Evolutionary conservation across 2,113 vertebrate species (phyloP).

Genomic region (Callopanchax toddi): DNA sequence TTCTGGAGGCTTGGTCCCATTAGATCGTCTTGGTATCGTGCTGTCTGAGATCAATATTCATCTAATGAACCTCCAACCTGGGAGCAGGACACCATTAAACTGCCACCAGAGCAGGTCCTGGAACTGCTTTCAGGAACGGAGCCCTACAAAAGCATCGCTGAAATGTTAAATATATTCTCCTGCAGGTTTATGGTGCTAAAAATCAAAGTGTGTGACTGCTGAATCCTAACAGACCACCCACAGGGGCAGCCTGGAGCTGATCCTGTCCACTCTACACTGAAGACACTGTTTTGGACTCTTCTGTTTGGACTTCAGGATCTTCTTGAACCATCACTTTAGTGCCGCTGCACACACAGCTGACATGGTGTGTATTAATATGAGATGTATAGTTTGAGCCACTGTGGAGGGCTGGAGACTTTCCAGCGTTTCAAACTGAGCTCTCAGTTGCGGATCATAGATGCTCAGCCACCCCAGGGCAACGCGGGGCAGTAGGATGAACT

Average conservation of each 20-base stretch:
- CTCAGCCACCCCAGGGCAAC: constrained; percentile 70
- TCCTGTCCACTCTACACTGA: too few species aligned
- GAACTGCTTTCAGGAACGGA: neutral
- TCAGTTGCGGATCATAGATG: constrained; percentile 73
- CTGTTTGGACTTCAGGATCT: neutral
- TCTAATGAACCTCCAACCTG: constrained; percentile 4
- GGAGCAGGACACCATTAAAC: neutral
- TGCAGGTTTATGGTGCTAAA: too few species aligned
- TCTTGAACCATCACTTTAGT: neutral
- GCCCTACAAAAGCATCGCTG: neutral
- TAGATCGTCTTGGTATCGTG: neutral
- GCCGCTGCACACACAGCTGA: constrained; percentile 9
- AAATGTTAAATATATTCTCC: too few species aligned
- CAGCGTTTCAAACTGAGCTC: constrained; percentile 67
- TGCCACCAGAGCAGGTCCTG: neutral
- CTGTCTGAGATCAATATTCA: constrained; percentile 5
- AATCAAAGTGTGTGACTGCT: too few species aligned
- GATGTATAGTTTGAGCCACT: constrained; percentile 53
- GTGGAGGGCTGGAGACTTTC: constrained; percentile 51
- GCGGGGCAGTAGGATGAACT: constrained; percentile 71
- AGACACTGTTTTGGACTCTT: neutral
- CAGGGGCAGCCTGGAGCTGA: too few species aligned
- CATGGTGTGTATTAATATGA: constrained; percentile 46
- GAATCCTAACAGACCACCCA: too few species aligned
- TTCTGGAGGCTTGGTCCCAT: too few species aligned